These are phyloP conservation scores for Pygoscelis antarcticus DNA, from an alignment of 2,113 vertebrate species.

Conservation along the genomic window DNA sequence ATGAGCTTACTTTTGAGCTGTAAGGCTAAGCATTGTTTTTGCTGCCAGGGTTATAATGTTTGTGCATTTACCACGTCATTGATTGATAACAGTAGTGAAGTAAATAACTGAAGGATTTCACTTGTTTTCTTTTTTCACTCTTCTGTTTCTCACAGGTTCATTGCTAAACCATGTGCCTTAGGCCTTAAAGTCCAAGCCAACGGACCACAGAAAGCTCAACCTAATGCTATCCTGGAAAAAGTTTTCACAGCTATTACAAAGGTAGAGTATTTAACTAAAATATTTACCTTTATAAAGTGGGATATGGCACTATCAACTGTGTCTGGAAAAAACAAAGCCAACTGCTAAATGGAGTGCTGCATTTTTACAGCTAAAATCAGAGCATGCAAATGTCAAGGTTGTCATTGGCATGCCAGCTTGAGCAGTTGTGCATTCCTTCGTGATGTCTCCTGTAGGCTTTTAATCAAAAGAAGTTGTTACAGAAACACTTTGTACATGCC, in stretches of 20 bases:
- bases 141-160: slow-evolving; percentile 81
- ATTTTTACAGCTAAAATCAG: background rate
- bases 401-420: background rate
- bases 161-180: slow-evolving; percentile 96
- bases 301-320: background rate
- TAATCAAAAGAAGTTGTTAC: background rate
- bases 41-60: background rate
- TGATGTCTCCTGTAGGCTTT: background rate
- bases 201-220: slow-evolving; percentile 92
- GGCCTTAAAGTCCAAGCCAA: slow-evolving; percentile 95
- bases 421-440: background rate
- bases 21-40: background rate
- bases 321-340: background rate
- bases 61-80: background rate
- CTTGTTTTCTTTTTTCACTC: background rate
- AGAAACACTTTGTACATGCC: background rate
- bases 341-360: background rate
- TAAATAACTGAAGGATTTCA: slow-evolving; percentile 37
- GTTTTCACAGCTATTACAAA: slow-evolving; percentile 99
- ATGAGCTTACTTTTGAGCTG: background rate
- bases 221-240: slow-evolving; percentile 97
- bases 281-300: background rate
- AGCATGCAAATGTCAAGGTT: background rate
- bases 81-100: background rate
- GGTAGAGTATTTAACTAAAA: slow-evolving; percentile 73